Base-by-base conservation (phyloP, 2,888 invertebrate species). In the Yponomeuta cagnagella region DNA sequence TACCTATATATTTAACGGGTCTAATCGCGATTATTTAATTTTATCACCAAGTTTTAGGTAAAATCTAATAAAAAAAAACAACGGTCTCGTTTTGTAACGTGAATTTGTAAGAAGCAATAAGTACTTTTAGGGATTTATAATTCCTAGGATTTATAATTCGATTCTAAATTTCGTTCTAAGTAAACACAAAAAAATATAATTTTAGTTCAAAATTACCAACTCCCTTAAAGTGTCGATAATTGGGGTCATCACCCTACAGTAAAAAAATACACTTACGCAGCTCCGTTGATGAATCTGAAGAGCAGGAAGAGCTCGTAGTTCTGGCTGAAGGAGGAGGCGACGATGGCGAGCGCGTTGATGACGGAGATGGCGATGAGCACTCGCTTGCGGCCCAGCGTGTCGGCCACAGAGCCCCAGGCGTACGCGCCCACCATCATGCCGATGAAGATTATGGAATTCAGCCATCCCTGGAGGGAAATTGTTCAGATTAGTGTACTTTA, bases 381-480 rank as follows among this genome's bases (percentile, higher is more conserved):
- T 80, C 96, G 96, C 82, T 96, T 96, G 82, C 98, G 95, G 71
- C 98, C 98, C 77, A 96, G 88, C 70, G 96, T 95, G 92, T 98
- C 98, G 74, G 98, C 97, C 78, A 98, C 95, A 64, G 97, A 96
- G 78, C 98, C 98, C 97, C 98, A 98, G 78, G 96, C 94, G 89
- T 97, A 98, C 73, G 98, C 98, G 74, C 98, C 98, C 73, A 96
- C 95, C 97, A 98, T 97, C 98, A 98, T 98, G 72, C 97, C 97
- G 93, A 95, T 94, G 90, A 96, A 96, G 77, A 96, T 96, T 84
- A 96, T 95, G 76, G 96, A 95, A 90, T 96, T 96, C 77, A 96
- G 93, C 94, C 94, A 95, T 87, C 93, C 95, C 93, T 91, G 80
- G 0, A 23, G 33, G 33, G 43, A 65, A 48, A 15, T 23, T n/a